phyloP scores from a whole-genome alignment of 2,888 invertebrate species.

The Thysanoteuthis rhombus region DNA sequence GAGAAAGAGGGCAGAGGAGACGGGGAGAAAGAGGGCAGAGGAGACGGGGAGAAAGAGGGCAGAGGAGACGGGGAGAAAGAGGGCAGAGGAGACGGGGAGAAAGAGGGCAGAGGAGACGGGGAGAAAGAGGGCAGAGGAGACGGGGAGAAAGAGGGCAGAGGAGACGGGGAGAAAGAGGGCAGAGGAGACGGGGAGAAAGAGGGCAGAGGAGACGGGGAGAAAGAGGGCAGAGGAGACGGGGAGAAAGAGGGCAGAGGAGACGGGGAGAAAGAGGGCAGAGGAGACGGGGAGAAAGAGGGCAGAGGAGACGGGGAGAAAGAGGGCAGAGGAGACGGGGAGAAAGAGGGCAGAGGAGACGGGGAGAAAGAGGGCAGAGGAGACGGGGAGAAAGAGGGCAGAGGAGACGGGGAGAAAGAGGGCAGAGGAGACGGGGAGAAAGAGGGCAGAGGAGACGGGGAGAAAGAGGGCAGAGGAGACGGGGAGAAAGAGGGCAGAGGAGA shows the following conservation, averaged over 20 bases:
- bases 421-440: neutral
- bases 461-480: neutral
- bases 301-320: neutral
- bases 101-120: neutral
- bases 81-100: neutral
- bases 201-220: neutral
- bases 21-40: too few species aligned
- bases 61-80: neutral
- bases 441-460: neutral
- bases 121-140: neutral
- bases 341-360: neutral
- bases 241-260: neutral
- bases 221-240: neutral
- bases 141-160: neutral
- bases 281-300: neutral
- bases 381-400: neutral
- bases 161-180: neutral
- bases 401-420: neutral
- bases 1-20: too few species aligned
- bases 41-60: too few species aligned
- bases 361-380: neutral
- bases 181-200: neutral
- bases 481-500: neutral
- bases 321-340: neutral
- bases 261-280: neutral